Conservation (phyloP, 1,140 invertebrate genomes). For the Lordiphosa clarofinis region DNA sequence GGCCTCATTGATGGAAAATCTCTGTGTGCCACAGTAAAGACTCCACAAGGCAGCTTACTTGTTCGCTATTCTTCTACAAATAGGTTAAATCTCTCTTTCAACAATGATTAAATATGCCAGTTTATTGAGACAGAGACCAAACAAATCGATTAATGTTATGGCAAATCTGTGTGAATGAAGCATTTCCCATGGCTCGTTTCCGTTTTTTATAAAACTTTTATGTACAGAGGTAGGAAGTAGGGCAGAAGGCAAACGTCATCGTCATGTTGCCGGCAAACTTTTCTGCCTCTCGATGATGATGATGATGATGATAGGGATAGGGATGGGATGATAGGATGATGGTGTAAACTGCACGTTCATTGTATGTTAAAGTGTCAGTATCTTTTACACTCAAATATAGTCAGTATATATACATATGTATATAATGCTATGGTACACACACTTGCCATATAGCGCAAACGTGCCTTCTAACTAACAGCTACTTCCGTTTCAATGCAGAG, state of each 20-base stretch:
- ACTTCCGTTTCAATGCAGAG: constrained; percentile 52
- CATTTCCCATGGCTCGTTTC: constrained; percentile 56
- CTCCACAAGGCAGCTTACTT: no score
- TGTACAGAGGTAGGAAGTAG: constrained; percentile 9
- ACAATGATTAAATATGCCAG: constrained; percentile 12
- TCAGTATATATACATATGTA: neutral
- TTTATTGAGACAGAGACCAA: constrained; percentile 23
- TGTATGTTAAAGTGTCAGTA: constrained; percentile 62
- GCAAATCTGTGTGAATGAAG: constrained; percentile 41
- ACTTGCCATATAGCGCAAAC: constrained; percentile 40
- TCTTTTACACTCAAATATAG: constrained; percentile 16
- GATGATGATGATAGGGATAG: constrained; percentile 23
- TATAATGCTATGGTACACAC: constrained; percentile 13
- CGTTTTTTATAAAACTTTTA: constrained; percentile 51
- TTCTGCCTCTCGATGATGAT: constrained; percentile 13
- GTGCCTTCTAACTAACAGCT: constrained; percentile 51
- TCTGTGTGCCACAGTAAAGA: constrained; percentile 39
- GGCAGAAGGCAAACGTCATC: constrained; percentile 37
- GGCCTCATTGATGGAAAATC: constrained; percentile 69
- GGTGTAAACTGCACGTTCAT: constrained; percentile 58
- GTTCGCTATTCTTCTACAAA: constrained; percentile 32
- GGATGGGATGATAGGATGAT: constrained; percentile 28
- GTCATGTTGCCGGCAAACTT: constrained; percentile 29
- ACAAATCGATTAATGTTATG: constrained; percentile 59
- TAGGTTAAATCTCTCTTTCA: constrained; percentile 18